Evolutionary conservation across 2,797 vertebrate species (phyloP), one percentile per base, ranked within the genome.

Genomic region (Scleropages formosus): DNA sequence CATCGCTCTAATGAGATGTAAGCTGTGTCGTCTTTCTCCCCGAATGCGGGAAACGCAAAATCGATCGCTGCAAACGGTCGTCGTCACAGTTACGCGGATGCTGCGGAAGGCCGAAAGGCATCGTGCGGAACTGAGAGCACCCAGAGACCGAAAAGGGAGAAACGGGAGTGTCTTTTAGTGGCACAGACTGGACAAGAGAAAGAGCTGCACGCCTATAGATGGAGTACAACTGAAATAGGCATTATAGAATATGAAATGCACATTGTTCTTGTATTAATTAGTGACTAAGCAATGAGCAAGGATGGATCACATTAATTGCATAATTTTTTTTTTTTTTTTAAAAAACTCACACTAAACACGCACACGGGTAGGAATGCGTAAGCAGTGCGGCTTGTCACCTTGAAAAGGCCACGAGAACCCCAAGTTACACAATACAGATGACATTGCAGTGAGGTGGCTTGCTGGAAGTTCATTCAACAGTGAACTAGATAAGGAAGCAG

Each of bases 401-500:
- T 78, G 77, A 85, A 87, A 63, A 80, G 75, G 79, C 81, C 77
- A 81, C 76, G 73, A 76, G 76, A 80, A 78, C 80, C 72, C 74
- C 80, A 80, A 80, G 84, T 84, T 84, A 83, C 79, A 81, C 84
- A 84, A 87, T 85, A 84, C 81, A 85, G 85, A 84, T 88, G 86
- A 88, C 85, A 81, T 84, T 63, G 79, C 80, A 78, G 82, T 82
- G 75, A 84, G 81, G 84, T 73, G 80, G 85, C 79, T 83, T 84
- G 84, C 87, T 88, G 86, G 74, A 74, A 84, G 81, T 80, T 80
- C 77, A 78, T 81, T 74, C 69, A 75, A 80, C 77, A 79, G 74
- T 70, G 4, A 24, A 18, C 60, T 77, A 78, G 75, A 85, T 80
- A 86, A 83, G 86, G 83, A 81, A 39, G 62, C 77, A 79, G 78